These are phyloP conservation scores for Balaeniceps rex DNA, from an alignment of 2,113 vertebrate genomes.

Conservation along the genomic window DNA sequence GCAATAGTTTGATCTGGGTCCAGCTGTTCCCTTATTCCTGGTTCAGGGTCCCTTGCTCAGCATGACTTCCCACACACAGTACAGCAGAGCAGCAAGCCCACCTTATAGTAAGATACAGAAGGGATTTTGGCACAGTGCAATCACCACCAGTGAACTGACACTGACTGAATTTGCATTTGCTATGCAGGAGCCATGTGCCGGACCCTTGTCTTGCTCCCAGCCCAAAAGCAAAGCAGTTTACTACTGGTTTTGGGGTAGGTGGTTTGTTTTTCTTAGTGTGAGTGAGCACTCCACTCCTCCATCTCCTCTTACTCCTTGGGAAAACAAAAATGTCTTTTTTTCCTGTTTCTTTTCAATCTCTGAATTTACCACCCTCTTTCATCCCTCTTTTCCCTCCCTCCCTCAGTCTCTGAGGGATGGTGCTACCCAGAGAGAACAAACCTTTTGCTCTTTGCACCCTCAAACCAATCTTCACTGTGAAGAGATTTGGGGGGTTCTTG, in stretches of 20 bases:
- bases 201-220: background rate
- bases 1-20: background rate
- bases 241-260: rapidly evolving
- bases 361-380: background rate
- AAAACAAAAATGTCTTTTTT: background rate
- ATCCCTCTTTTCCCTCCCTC: background rate
- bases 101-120: rapidly evolving
- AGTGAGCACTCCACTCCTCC: background rate
- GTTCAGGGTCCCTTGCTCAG: background rate
- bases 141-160: background rate
- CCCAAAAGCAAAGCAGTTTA: background rate
- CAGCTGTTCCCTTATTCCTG: background rate
- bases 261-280: too few species aligned
- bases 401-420: rapidly evolving
- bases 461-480: rapidly evolving
- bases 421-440: background rate
- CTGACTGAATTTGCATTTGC: background rate
- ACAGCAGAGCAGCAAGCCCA: background rate
- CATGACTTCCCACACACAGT: rapidly evolving
- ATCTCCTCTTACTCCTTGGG: rapidly evolving
- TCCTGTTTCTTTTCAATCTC: background rate
- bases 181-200: rapidly evolving
- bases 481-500: background rate
- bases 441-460: background rate
- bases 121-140: background rate